Evolutionary conservation across 2,797 vertebrate genomes (phyloP), one percentile per base, ranked within the genome.

Genomic region (Ctenopoma kingsleyae): DNA sequence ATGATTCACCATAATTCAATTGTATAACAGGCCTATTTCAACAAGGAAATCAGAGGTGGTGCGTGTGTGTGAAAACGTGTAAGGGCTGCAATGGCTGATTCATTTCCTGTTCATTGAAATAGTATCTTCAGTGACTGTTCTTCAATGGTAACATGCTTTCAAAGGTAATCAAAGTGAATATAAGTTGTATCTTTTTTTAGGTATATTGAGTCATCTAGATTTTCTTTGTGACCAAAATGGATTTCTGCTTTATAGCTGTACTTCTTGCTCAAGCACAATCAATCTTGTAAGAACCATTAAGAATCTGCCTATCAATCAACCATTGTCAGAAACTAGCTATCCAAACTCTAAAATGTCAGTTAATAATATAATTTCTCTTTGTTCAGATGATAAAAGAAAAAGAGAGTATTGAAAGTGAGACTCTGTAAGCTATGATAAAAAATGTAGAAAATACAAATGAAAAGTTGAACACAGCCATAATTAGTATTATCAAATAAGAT

Each of bases 1-100:
- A 80, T 88, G 80, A 89, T 87, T 87, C 82, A 89, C 61, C 52
- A 44, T 51, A 83, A 79, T 68, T 82, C 75, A 79, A 73, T 80
- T 86, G 78, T 87, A 54, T 86, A 89, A 89, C 67, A 60, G 80
- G 57, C 74, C 74, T 76, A 71, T 62, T 88, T 84, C 32, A 50
- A 80, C 36, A 44, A 67, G 58, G 55, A 87, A 85, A 78, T 76
- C 46, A 72, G 74, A 80, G 46, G 55, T 59, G 53, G 32, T 10
- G 12, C 63, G 43, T 51, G 65, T 32, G 55, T 68, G 46, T 41
- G 43, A 44, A 15, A 59, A 51, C 35, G 49, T 43, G 41, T 53
- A 43, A 59, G 7, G 12, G 19, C 20, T 50, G 27, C 4, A 16
- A n/a, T n/a, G 10, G 54, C 57, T 76, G 23, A 56, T 69, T 83